Conservation (phyloP, 1,140 invertebrate genomes). For the Drosophila quadrilineata region DNA sequence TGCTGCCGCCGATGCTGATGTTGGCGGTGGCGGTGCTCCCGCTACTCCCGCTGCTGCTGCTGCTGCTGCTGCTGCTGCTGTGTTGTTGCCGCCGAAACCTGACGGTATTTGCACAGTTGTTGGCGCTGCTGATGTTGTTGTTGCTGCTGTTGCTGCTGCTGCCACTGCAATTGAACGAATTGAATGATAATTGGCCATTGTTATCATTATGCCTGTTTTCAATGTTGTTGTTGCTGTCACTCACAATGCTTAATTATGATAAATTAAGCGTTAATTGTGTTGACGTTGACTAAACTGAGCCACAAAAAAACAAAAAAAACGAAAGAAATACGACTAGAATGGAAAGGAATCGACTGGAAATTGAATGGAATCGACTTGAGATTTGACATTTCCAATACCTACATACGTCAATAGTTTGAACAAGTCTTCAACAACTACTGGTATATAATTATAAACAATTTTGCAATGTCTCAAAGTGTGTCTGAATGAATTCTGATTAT, state of each 20-base stretch:
- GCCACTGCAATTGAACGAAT: constrained; percentile 78
- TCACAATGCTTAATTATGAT: constrained; percentile 79
- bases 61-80: constrained; percentile 80
- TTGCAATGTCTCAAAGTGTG: background rate
- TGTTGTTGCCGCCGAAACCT: constrained; percentile 77
- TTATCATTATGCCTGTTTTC: constrained; percentile 44
- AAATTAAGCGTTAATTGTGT: constrained; percentile 77
- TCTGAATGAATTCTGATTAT: constrained; percentile 21
- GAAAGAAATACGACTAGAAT: constrained; percentile 17
- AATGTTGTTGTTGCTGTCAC: constrained; percentile 20
- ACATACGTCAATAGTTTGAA: background rate
- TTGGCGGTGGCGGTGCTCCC: constrained; percentile 82
- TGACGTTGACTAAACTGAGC: constrained; percentile 68
- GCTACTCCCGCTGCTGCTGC: constrained; percentile 55
- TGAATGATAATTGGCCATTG: constrained; percentile 78
- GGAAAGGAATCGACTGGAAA: constrained; percentile 2
- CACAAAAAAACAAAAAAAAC: no score
- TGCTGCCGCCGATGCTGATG: constrained; percentile 68
- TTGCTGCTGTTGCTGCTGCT: constrained; percentile 49
- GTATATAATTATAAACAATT: no score
- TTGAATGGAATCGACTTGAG: constrained; percentile 10
- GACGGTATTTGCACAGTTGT: constrained; percentile 81
- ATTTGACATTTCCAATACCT: no score
- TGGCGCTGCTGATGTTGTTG: constrained; percentile 46
- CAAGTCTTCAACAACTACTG: no score